Evolutionary conservation across 2,113 vertebrate species (phyloP).

Genomic region (Oxyura jamaicensis): DNA sequence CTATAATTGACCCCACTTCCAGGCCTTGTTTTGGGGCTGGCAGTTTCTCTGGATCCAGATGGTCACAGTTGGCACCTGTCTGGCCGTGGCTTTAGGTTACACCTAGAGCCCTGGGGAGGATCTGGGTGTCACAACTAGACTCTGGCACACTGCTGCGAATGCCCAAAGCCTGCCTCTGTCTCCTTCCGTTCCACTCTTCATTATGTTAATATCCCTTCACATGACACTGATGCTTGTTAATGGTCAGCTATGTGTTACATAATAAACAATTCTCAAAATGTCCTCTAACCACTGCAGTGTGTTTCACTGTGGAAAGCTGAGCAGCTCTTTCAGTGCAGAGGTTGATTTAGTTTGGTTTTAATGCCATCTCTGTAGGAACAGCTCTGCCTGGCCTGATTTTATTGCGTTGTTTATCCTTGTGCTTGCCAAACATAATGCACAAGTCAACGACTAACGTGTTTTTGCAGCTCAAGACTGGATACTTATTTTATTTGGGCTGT

Average conservation of each 20-base stretch:
- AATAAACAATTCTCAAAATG: not conserved
- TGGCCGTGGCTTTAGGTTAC: not conserved
- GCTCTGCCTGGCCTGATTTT: not conserved
- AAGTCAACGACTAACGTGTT: not conserved
- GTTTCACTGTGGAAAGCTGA: fast-evolving
- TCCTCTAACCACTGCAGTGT: not conserved
- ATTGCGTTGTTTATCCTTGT: not conserved
- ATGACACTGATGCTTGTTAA: not conserved
- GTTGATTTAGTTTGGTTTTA: not conserved
- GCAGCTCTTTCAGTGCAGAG: not conserved
- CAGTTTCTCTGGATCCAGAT: not conserved
- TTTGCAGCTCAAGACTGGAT: not conserved
- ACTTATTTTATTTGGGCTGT: not conserved
- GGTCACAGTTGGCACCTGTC: not conserved
- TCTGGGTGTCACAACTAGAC: not conserved
- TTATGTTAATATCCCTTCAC: not conserved
- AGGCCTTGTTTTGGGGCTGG: not conserved
- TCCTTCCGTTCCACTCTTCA: not conserved
- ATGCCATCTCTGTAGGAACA: not conserved
- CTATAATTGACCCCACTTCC: not conserved
- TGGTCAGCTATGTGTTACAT: no score
- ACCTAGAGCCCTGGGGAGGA: not conserved
- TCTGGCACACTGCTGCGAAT: not conserved
- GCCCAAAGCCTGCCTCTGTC: not conserved
- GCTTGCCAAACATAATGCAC: not conserved